A percentile compares a stretch with the other conserved stretches of the same genome.
Conservation (phyloP, 2,113 vertebrate genomes). For the Sturnira hondurensis region DNA sequence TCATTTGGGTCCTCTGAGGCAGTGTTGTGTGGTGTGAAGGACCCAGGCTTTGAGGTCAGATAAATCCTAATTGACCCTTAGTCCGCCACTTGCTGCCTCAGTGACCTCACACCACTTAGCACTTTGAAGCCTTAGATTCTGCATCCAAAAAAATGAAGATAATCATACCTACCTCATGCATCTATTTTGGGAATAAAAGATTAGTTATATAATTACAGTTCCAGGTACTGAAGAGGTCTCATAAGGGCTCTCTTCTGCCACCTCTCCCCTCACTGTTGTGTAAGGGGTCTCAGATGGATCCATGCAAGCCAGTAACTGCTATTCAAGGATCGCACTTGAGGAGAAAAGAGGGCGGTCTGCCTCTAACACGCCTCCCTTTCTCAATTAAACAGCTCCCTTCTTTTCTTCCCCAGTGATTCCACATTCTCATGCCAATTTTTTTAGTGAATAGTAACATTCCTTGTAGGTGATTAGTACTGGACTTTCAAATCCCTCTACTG, state of each 20-base stretch:
- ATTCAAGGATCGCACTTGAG: not conserved
- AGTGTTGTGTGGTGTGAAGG: rapidly evolving
- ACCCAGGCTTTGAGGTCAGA: not conserved
- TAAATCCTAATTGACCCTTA: not conserved
- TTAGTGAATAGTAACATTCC: not conserved
- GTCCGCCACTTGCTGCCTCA: not conserved
- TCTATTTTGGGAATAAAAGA: not conserved
- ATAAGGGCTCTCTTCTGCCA: not conserved
- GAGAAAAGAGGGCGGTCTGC: not conserved
- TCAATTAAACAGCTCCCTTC: not conserved
- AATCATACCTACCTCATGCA: not conserved
- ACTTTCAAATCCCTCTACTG: not conserved
- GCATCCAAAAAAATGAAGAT: not conserved
- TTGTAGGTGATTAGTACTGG: not conserved
- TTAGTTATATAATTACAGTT: not conserved
- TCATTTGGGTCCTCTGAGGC: not conserved
- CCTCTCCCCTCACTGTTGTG: not conserved
- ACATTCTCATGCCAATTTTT: not conserved
- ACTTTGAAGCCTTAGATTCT: not conserved
- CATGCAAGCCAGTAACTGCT: not conserved
- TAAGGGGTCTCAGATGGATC: not conserved
- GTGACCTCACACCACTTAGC: not conserved
- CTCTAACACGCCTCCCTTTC: rapidly evolving
- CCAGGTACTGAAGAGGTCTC: not conserved
- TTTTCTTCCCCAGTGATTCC: too few species aligned